phyloP scores from a whole-genome alignment of 2,888 invertebrate genomes.

The Autographa pulchrina region DNA sequence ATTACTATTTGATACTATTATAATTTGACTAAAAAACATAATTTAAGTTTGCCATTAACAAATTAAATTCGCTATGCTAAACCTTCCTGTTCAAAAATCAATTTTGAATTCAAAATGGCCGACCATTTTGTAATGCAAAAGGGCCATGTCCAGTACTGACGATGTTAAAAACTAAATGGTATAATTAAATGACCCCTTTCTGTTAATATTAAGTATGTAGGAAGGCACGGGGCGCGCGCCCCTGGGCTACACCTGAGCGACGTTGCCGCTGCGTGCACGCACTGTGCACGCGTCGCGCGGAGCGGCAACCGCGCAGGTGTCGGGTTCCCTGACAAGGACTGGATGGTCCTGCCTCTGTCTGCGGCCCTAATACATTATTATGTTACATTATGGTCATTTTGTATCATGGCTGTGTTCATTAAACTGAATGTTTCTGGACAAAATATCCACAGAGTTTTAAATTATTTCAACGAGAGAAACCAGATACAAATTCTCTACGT shows the following conservation, averaged over 20 bases:
- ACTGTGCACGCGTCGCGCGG: constrained; percentile 22
- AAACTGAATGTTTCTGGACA: not conserved
- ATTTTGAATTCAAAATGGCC: not conserved
- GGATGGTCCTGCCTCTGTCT: constrained; percentile 33
- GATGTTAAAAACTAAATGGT: not conserved
- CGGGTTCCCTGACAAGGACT: constrained; percentile 40
- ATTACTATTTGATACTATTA: no score
- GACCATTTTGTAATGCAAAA: not conserved
- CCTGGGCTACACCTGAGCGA: constrained; percentile 55
- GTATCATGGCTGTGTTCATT: not conserved
- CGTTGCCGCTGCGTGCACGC: constrained; percentile 61
- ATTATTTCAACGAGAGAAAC: no score
- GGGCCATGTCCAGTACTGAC: not conserved
- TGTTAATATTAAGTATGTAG: not conserved
- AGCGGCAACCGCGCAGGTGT: constrained; percentile 66
- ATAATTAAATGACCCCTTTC: not conserved
- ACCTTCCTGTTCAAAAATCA: not conserved
- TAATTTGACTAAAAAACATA: no score
- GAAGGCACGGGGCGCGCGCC: constrained; percentile 51
- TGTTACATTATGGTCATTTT: constrained; percentile 7
- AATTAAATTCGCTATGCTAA: not conserved
- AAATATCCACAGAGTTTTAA: not conserved
- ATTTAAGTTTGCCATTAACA: no score
- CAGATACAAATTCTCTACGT: no score
- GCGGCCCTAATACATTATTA: constrained; percentile 27